Evolutionary conservation across 2,113 vertebrate species (phyloP).

Genomic region (Gymnorhina tibicen): DNA sequence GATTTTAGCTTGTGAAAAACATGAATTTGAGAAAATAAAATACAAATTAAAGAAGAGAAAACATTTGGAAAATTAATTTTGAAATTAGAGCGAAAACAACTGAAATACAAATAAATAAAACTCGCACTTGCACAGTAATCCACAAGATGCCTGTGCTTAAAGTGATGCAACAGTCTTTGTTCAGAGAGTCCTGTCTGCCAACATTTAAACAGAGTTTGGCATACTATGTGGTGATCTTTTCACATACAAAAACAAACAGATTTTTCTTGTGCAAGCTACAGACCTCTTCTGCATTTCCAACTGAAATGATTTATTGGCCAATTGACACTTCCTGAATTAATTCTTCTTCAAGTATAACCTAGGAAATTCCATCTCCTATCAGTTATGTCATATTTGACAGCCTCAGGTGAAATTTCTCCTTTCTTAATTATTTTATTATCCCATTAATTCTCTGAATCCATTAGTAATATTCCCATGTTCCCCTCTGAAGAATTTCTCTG

Average conservation of each 20-base stretch:
- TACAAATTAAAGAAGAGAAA: not conserved
- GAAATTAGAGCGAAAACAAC: not conserved
- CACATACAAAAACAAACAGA: constrained; percentile 10
- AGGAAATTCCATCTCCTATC: constrained; percentile 39
- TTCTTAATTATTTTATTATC: constrained; percentile 56
- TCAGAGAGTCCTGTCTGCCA: not conserved
- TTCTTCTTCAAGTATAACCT: constrained; percentile 38
- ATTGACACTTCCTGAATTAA: constrained; percentile 43
- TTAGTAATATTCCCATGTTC: not conserved
- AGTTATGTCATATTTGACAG: constrained; percentile 38
- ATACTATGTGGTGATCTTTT: not conserved
- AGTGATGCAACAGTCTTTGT: not conserved
- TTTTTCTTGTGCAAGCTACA: constrained; percentile 26
- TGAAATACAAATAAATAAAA: not conserved
- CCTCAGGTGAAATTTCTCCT: constrained; percentile 43
- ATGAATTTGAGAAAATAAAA: not conserved
- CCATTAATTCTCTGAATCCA: constrained; percentile 40
- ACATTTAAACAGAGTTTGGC: constrained; percentile 12
- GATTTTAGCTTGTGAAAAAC: not conserved
- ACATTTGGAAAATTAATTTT: not conserved
- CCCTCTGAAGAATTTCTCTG: not conserved
- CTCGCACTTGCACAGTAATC: not conserved
- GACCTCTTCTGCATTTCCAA: constrained; percentile 1
- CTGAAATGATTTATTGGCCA: constrained; percentile 38
- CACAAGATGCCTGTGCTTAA: not conserved